Evolutionary conservation across 2,113 vertebrate genomes (phyloP).

Genomic region (Pelobates fuscus): DNA sequence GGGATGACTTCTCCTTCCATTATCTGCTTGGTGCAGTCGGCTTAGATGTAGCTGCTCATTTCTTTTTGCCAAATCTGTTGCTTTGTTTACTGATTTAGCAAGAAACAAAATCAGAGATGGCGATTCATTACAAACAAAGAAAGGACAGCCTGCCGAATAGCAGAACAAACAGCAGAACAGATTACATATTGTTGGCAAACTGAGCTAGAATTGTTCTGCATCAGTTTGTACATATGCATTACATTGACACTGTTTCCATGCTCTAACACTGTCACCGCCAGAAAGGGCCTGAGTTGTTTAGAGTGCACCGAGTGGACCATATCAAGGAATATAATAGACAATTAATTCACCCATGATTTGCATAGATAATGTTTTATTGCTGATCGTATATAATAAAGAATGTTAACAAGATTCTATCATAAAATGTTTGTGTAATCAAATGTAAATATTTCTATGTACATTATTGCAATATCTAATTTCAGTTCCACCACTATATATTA

Average conservation of each 20-base stretch:
- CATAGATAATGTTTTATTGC: no score
- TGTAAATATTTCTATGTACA: no score
- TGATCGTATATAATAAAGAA: no score
- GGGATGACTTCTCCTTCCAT: slow-evolving; percentile 20
- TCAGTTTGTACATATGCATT: slow-evolving; percentile 9
- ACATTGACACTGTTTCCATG: background rate
- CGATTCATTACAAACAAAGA: slow-evolving; percentile 46
- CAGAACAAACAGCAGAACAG: slow-evolving; percentile 27
- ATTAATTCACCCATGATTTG: no score
- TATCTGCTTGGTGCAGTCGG: slow-evolving; percentile 44
- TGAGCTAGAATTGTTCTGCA: slow-evolving; percentile 23
- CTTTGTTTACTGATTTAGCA: slow-evolving; percentile 48
- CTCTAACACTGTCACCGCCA: slow-evolving; percentile 18
- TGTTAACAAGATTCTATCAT: no score
- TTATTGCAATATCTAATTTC: no score
- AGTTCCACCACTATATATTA: no score
- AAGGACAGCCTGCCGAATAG: slow-evolving; percentile 29
- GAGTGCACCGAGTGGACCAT: background rate
- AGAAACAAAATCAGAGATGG: slow-evolving; percentile 38
- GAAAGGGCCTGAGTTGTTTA: background rate
- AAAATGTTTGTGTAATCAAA: no score
- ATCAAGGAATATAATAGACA: no score
- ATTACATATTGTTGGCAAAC: slow-evolving; percentile 44
- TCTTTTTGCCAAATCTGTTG: slow-evolving; percentile 41
- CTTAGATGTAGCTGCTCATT: slow-evolving; percentile 39